Percentiles rank a stretch among this genome's conserved stretches.
Conservation (phyloP, 2,113 vertebrate genomes). For the Hymenochirus boettgeri region DNA sequence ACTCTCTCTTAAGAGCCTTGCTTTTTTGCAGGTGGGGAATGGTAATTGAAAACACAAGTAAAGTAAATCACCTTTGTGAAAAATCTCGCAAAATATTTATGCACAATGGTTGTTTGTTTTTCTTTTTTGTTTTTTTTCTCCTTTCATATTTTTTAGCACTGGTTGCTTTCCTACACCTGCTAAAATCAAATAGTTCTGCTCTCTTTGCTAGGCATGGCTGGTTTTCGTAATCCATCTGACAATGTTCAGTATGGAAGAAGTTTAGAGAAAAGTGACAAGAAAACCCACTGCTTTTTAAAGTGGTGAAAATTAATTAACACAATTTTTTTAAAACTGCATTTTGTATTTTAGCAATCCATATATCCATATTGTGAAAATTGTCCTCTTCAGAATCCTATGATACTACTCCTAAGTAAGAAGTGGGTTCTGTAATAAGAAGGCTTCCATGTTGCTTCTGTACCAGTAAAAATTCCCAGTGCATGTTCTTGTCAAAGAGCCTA, state of each 20-base stretch:
- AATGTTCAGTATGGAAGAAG: constrained; percentile 15
- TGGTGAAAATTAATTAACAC: not conserved
- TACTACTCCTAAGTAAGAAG: too few species aligned
- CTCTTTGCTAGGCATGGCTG: constrained; percentile 16
- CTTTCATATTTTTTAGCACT: constrained; percentile 9
- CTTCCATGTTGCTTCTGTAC: too few species aligned
- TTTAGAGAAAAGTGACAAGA: constrained; percentile 21
- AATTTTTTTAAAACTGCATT: not conserved
- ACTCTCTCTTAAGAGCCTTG: not conserved
- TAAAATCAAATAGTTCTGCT: constrained; percentile 12
- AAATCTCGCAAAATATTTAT: constrained; percentile 24
- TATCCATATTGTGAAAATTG: not conserved
- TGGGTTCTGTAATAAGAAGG: too few species aligned
- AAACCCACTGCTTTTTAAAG: not conserved
- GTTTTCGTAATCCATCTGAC: constrained; percentile 29
- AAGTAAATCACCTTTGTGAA: constrained; percentile 19
- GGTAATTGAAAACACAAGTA: constrained; percentile 39
- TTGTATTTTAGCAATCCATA: too few species aligned
- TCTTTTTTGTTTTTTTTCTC: constrained; percentile 4
- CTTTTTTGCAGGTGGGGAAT: constrained; percentile 30
- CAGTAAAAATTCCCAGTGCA: not conserved
- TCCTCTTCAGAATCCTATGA: too few species aligned
- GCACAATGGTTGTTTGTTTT: constrained; percentile 24
- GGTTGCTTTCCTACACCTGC: constrained; percentile 22
- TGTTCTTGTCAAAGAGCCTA: too few species aligned